Evolutionary conservation across 2,113 vertebrate species (phyloP), one percentile per base, ranked within the genome.

Genomic region (Catharus bicknelli): DNA sequence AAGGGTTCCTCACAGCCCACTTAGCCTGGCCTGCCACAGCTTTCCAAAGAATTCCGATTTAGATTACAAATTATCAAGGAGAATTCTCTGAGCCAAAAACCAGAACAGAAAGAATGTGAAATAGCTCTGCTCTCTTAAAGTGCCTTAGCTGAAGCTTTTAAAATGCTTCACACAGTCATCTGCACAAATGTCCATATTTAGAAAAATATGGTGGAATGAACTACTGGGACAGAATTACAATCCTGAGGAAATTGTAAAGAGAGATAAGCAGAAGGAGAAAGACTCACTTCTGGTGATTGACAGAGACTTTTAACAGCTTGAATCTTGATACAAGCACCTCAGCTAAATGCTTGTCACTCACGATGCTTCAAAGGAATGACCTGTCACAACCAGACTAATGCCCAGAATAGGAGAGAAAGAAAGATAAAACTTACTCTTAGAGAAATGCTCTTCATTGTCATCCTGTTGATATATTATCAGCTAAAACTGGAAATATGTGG

Each of bases 201-300:
- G 73, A 83, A 87, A 87, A 94, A 72, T 18, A 17, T 42, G 36
- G 42, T 88, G 57, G 51, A 88, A 90, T 14, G 43, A 85, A 74
- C 70, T 70, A 48, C 2, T 3, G 48, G 61, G 45, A 59, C 4
- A 83, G 78, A 91, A 82, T 55, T 45, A 29, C 5, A 63, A 75
- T 83, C 51, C 88, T 90, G 70, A 94, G 62, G 74, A 82, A 67
- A 16, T 64, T 79, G 51, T 88, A 87, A 90, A 79, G 54, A 69
- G 58, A 94, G 95, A 92, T 79, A 92, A 92, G 64, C 82, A 87
- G 25, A 87, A 91, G 74, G 55, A 95, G 54, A 34, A 92, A 90
- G 55, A 53, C n/a, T 90, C 53, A 67, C 86, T 90, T 95, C 94
- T 64, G 61, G 51, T 96, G 93, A 94, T 25, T 95, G 94, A 96